These are phyloP conservation scores for Ophonus ardosiacus DNA, from an alignment of 2,888 invertebrate species.

Conservation along the genomic window DNA sequence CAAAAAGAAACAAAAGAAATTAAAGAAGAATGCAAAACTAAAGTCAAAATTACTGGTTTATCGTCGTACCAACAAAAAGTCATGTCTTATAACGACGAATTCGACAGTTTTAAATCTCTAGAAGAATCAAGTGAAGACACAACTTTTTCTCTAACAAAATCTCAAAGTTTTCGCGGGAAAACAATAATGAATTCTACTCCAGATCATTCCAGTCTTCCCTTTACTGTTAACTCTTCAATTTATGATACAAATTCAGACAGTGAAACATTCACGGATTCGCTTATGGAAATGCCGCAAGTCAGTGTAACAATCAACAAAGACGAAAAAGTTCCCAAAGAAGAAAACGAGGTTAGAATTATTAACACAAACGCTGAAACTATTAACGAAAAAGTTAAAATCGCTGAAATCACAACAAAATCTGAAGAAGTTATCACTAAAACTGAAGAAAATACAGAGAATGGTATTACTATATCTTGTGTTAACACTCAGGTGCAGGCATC, in stretches of 20 bases:
- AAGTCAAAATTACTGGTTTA: conserved; percentile 77
- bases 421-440: conserved; percentile 36
- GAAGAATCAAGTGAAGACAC: conserved; percentile 72
- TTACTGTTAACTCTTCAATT: conserved; percentile 38
- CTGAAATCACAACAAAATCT: conserved; percentile 8
- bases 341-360: conserved; percentile 54
- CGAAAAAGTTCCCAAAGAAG: conserved; percentile 12
- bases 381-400: conserved; percentile 6
- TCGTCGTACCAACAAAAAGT: conserved; percentile 78
- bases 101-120: conserved; percentile 72
- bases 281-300: conserved; percentile 47
- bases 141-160: conserved; percentile 82
- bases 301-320: conserved; percentile 26
- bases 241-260: conserved; percentile 51
- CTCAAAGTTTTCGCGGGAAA: conserved; percentile 83
- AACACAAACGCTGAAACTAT: conserved; percentile 50
- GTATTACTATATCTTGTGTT: conserved; percentile 65
- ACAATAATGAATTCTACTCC: conserved; percentile 33
- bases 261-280: conserved; percentile 51
- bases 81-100: conserved; percentile 74
- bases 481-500: conserved; percentile 61
- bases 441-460: conserved; percentile 63
- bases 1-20: conserved; percentile 23
- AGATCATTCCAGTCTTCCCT: conserved; percentile 75
- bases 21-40: conserved; percentile 67